Conservation (phyloP, 2,113 vertebrate genomes). For the Trichomycterus rosablanca region DNA sequence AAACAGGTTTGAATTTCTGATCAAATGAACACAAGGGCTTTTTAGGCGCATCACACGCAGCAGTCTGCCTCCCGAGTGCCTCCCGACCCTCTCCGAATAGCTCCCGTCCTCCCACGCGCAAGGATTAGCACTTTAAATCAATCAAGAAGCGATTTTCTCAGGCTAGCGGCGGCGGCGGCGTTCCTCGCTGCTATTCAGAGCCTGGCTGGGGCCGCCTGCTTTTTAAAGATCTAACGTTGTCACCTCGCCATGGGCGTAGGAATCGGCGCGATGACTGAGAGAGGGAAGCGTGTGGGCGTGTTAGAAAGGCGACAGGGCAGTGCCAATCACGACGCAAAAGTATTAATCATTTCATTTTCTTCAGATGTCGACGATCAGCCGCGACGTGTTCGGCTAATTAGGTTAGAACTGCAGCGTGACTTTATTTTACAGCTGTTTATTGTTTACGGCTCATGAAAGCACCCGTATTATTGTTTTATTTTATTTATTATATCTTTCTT, state of each 20-base stretch:
- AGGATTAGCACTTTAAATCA: slow-evolving; percentile 6
- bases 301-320: slow-evolving; percentile 1
- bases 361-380: no score
- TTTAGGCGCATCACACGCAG: no score
- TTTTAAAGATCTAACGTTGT: slow-evolving; percentile 6
- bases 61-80: neutral
- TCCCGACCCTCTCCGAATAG: slow-evolving; percentile 10
- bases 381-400: no score
- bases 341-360: no score
- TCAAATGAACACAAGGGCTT: no score
- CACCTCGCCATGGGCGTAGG: neutral
- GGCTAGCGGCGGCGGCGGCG: neutral
- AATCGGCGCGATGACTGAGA: neutral
- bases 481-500: no score
- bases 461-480: no score
- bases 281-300: slow-evolving; percentile 11
- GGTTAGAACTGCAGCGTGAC: no score
- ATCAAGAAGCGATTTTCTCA: neutral
- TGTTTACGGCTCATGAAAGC: no score
- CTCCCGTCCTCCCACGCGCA: slow-evolving; percentile 7
- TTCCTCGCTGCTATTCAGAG: neutral
- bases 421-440: no score
- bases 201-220: slow-evolving; percentile 1
- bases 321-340: no score
- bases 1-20: no score